These are phyloP conservation scores for Notodonta ziczac DNA, from an alignment of 2,888 invertebrate genomes.

Conservation along the genomic window DNA sequence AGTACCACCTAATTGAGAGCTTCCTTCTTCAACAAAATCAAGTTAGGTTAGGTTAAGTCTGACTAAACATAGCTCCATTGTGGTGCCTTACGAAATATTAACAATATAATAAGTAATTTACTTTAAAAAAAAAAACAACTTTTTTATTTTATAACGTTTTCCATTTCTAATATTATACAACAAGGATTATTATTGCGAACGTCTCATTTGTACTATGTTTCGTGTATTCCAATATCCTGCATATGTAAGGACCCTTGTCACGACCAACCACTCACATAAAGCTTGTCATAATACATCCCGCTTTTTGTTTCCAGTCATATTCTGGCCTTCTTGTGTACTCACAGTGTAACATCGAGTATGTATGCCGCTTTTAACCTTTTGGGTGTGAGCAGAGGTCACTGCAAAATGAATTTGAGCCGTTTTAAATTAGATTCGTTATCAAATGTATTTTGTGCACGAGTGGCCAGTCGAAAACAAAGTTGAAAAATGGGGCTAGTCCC, in stretches of 20 bases:
- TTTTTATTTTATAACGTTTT: too few species aligned
- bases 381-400: background rate
- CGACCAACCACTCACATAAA: slow-evolving; percentile 38
- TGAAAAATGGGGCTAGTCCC: background rate
- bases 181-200: too few species aligned
- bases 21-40: too few species aligned
- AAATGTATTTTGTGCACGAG: background rate
- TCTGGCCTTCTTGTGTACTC: slow-evolving; percentile 23
- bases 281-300: slow-evolving; percentile 37
- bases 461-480: background rate
- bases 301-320: slow-evolving; percentile 25
- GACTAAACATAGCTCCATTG: too few species aligned
- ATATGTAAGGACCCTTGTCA: slow-evolving; percentile 41
- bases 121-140: too few species aligned
- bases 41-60: too few species aligned
- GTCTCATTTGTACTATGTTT: slow-evolving; percentile 5
- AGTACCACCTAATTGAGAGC: too few species aligned
- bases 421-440: slow-evolving; percentile 1
- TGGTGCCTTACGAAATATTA: too few species aligned
- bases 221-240: slow-evolving; percentile 27
- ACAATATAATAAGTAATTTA: too few species aligned
- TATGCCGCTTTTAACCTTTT: background rate
- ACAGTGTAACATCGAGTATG: slow-evolving; percentile 18
- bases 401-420: background rate
- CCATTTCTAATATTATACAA: too few species aligned